Evolutionary conservation across 2,113 vertebrate genomes (phyloP).

Genomic region (Heterotilapia buettikoferi): DNA sequence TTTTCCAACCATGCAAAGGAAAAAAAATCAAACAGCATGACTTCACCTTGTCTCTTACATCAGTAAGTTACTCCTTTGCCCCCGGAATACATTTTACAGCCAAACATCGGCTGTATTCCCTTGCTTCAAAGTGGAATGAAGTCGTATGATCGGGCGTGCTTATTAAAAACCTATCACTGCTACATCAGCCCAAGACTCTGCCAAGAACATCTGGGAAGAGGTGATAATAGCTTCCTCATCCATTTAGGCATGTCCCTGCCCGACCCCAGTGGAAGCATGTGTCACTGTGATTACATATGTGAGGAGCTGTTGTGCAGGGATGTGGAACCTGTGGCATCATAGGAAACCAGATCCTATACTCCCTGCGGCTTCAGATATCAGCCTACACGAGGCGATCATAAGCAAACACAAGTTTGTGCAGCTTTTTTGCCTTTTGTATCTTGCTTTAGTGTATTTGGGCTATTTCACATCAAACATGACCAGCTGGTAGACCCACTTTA

Average conservation of each 20-base stretch:
- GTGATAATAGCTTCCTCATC: constrained; percentile 26
- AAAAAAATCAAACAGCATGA: background rate
- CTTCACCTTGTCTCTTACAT: constrained; percentile 27
- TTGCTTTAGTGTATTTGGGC: fast-evolving
- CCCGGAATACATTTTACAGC: constrained; percentile 8
- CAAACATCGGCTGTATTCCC: background rate
- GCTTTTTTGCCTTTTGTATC: background rate
- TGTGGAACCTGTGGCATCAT: background rate
- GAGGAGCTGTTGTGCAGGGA: background rate
- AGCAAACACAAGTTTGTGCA: background rate
- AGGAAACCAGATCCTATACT: background rate
- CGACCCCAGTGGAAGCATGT: background rate
- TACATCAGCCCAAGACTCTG: constrained; percentile 14
- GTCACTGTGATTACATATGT: constrained; percentile 1
- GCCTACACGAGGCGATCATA: background rate
- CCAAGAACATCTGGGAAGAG: constrained; percentile 28
- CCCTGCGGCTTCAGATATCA: background rate
- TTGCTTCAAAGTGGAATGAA: constrained; percentile 31
- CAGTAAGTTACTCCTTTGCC: background rate
- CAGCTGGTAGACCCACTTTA: background rate
- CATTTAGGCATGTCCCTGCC: background rate
- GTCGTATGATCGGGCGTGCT: background rate
- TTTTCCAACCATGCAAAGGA: background rate
- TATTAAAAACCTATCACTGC: constrained; percentile 47
- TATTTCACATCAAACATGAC: background rate